A percentile compares a stretch with the other conserved stretches of the same genome.
Evolutionary conservation across 2,113 vertebrate genomes (phyloP).

Genomic region (Platichthys flesus): DNA sequence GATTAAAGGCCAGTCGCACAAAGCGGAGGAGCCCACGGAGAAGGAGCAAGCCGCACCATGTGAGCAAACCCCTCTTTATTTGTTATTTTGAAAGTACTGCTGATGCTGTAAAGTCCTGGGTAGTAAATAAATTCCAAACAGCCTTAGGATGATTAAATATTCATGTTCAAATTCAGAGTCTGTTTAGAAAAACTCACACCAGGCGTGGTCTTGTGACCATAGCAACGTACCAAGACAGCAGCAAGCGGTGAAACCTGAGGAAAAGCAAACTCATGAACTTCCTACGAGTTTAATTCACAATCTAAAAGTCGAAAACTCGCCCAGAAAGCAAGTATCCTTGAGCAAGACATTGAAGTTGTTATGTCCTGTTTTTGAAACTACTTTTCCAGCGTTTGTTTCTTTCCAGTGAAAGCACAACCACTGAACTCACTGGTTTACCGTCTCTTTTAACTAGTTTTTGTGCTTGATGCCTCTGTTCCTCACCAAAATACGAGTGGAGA

Average conservation of each 20-base stretch:
- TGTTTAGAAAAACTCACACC: neutral
- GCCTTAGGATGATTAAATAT: neutral
- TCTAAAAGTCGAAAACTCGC: neutral
- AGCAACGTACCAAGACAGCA: neutral
- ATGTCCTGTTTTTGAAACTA: neutral
- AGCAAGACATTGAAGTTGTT: neutral
- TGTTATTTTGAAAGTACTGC: neutral
- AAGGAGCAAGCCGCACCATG: constrained; percentile 88
- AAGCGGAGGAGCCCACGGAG: constrained; percentile 84
- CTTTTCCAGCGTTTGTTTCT: neutral
- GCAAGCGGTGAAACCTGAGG: neutral
- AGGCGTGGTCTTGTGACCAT: neutral
- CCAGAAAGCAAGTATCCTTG: neutral
- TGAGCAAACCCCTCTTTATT: constrained; percentile 78
- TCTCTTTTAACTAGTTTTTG: too few species aligned
- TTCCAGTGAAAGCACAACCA: neutral
- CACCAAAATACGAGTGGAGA: constrained; percentile 14
- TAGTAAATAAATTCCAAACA: neutral
- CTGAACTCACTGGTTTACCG: neutral
- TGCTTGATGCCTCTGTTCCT: neutral
- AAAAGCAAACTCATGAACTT: neutral
- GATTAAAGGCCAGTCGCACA: constrained; percentile 90
- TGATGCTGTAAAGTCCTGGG: neutral
- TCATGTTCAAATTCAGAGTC: neutral
- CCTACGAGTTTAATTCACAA: neutral